Conservation (phyloP, 1,140 invertebrate genomes). For the Nymphalis io region DNA sequence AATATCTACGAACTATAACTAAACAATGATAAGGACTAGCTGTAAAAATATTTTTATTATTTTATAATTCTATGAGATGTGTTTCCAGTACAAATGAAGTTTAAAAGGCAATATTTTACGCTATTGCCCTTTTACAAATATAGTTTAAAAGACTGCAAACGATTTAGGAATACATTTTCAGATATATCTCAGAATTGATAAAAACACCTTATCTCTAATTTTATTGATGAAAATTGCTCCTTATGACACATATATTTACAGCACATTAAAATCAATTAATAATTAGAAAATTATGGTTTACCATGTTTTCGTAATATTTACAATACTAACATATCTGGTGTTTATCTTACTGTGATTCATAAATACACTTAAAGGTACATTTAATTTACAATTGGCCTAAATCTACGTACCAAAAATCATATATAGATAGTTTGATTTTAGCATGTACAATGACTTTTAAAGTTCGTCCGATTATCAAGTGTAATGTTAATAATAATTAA, state of each 20-base stretch:
- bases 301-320: slow-evolving; percentile 72
- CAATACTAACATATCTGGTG: slow-evolving; percentile 77
- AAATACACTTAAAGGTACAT: slow-evolving; percentile 77
- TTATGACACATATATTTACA: slow-evolving; percentile 69
- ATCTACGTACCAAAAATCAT: slow-evolving; percentile 71
- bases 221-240: slow-evolving; percentile 29
- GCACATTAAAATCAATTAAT: slow-evolving; percentile 62
- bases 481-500: slow-evolving; percentile 45
- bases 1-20: slow-evolving; percentile 70
- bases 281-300: slow-evolving; percentile 69
- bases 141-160: slow-evolving; percentile 25
- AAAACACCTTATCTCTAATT: slow-evolving; percentile 25
- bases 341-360: slow-evolving; percentile 79
- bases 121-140: slow-evolving; percentile 17
- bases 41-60: slow-evolving; percentile 66
- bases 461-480: slow-evolving; percentile 48
- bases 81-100: slow-evolving; percentile 22
- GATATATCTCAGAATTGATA: slow-evolving; percentile 25
- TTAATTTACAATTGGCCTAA: slow-evolving; percentile 76
- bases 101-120: slow-evolving; percentile 16
- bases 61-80: slow-evolving; percentile 29
- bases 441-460: slow-evolving; percentile 66
- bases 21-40: slow-evolving; percentile 74
- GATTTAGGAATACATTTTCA: slow-evolving; percentile 24
- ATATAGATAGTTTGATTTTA: slow-evolving; percentile 65